Evolutionary conservation across 2,888 invertebrate genomes (phyloP), one percentile per base, ranked within the genome.

Genomic region (Drosophila paranaensis): DNA sequence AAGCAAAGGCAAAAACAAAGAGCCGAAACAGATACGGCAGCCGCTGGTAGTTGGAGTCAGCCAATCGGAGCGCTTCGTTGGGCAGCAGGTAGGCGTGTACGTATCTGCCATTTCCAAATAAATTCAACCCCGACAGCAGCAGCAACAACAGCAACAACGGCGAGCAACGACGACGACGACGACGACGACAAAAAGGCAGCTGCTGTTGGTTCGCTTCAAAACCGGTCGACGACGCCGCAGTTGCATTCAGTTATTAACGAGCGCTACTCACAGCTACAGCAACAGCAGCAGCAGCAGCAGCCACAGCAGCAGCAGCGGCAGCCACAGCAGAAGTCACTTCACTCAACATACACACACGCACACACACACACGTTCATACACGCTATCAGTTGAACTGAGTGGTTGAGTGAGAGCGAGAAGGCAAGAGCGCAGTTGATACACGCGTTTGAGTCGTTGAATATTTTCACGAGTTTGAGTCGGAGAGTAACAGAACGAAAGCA

Each of bases 171-270:
- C 56, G 40, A 53, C 51, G 20, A 20, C 20, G 43, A 37, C 56
- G 40, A 53, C 51, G 45, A 57, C 57, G 57, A 46, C 57, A 46
- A 57, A 57, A 51, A 70, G 55, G 43, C 81, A 65, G 80, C 76
- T 77, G 80, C 77, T 51, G 78, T 72, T 81, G 78, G 68, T 78
- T 80, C 80, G 86, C 82, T 83, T 90, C 91, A 90, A 90, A 90
- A 90, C 91, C 91, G 91, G 91, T 91, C 90, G 90, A 57, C 90
- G 81, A 85, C 80, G 83, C 87, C 81, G 80, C 89, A 80, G 91
- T 88, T 90, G 90, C 88, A 91, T 85, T 86, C 91, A 90, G 92
- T 91, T 92, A 92, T 90, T 91, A 90, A 89, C 86, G 83, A 91
- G 86, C 90, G 81, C 91, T 88, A 91, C 90, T 91, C 90, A 79